Evolutionary conservation across 2,888 invertebrate genomes (phyloP), one percentile per base, ranked within the genome.

Genomic region (Cantharis lateralis): DNA sequence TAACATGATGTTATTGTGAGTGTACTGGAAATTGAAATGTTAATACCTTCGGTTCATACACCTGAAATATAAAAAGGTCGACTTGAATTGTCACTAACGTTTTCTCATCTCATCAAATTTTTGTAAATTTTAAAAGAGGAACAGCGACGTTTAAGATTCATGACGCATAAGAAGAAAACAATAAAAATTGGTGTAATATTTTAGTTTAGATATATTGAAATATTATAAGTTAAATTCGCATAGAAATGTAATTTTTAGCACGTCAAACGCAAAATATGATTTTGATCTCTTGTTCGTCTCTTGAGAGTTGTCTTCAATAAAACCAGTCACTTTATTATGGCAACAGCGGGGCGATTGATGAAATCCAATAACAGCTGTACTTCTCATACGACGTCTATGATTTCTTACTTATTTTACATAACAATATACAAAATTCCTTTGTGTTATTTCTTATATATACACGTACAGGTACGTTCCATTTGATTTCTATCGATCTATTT

Each of bases 331-430:
- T 86, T 86, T 87, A 87, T 87, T 86, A 86, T 85, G 81, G 84
- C 83, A 85, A 86, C 85, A 84, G 83, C 84, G 83, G 80, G 80
- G 81, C 84, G 84, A 86, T 84, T 86, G 85, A 85, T 85, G 85
- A 85, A 86, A 86, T 86, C 87, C 87, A 86, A 86, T 87, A 87
- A 87, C 86, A 84, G 84, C 82, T 85, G 85, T 85, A 86, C 84
- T 85, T 85, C 85, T 85, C 84, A 85, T 73, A 72, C 83, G 83
- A 81, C 82, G 80, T 83, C 84, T 84, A 85, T 86, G 86, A 86
- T 86, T 86, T 85, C 86, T 85, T 80, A 83, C 83, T 85, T 84
- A 84, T 83, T 86, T 86, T 86, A 85, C 85, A 86, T 86, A 85
- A 79, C 80, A 79, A 81, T 75, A 78, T 76, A 78, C 72, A 75